Conservation (phyloP, 35 echinoderm and acorn worm species). For the Hemicentrotus pulcherrimus region DNA sequence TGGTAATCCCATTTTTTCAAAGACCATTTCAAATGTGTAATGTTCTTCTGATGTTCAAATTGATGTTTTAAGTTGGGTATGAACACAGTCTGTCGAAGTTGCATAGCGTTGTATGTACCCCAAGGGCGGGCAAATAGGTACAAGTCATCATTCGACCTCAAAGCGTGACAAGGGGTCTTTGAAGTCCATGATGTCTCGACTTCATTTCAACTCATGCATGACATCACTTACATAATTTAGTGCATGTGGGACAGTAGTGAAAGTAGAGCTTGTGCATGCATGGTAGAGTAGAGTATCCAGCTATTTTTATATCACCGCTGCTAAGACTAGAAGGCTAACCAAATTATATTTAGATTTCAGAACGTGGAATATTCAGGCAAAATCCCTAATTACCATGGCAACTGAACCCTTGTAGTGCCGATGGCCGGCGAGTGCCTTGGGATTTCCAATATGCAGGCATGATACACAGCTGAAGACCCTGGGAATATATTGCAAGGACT, state of each 20-base stretch:
- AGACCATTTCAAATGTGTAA: too few relatives aligned
- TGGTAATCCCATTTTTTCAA: too few relatives aligned
- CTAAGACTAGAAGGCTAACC: background rate
- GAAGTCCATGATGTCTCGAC: background rate
- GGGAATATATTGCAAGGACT: background rate
- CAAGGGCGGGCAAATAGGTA: background rate
- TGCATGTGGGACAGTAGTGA: background rate
- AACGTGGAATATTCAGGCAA: background rate
- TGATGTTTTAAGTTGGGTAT: background rate
- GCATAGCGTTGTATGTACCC: background rate
- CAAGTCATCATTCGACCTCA: background rate
- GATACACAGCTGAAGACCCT: background rate
- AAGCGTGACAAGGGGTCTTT: background rate
- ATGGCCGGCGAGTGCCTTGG: background rate
- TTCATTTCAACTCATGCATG: background rate
- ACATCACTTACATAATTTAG: background rate
- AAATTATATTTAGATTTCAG: conserved; percentile 5
- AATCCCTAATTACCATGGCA: background rate
- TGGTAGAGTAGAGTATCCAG: background rate
- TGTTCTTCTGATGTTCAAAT: background rate
- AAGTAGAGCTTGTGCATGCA: background rate
- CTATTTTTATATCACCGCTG: background rate
- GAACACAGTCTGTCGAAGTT: background rate
- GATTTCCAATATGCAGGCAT: background rate
- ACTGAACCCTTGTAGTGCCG: background rate